phyloP scores from a whole-genome alignment of 2,797 vertebrate species.

The Coendou prehensilis region DNA sequence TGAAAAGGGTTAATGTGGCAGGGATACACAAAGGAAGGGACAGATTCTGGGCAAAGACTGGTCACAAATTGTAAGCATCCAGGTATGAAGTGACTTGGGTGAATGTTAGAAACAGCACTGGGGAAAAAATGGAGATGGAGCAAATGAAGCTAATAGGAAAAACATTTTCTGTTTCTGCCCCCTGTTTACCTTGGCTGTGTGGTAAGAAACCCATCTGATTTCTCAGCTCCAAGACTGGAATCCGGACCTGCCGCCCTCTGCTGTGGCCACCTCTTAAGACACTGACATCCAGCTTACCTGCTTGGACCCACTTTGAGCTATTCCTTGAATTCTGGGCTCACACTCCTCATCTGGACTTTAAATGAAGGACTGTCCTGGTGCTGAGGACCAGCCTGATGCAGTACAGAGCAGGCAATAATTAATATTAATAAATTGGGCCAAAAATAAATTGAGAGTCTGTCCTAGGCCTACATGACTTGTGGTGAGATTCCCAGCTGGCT shows the following conservation, averaged over 20 bases:
- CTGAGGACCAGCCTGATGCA: not conserved
- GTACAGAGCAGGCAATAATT: not conserved
- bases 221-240: not conserved
- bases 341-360: not conserved
- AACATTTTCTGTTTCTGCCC: not conserved
- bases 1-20: not conserved
- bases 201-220: not conserved
- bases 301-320: not conserved
- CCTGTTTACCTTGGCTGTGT: not conserved
- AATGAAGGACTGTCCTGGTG: not conserved
- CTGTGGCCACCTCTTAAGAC: not conserved
- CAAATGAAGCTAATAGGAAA: not conserved
- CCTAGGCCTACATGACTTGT: not conserved
- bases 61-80: not conserved
- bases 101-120: not conserved
- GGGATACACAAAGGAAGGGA: not conserved
- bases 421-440: not conserved
- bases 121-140: not conserved
- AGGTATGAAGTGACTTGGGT: not conserved
- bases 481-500: not conserved
- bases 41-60: not conserved
- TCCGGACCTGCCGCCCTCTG: not conserved
- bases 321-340: conserved; percentile 8
- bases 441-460: not conserved
- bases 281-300: not conserved